Conservation (phyloP, 2,113 vertebrate species). For the Daboia siamensis region DNA sequence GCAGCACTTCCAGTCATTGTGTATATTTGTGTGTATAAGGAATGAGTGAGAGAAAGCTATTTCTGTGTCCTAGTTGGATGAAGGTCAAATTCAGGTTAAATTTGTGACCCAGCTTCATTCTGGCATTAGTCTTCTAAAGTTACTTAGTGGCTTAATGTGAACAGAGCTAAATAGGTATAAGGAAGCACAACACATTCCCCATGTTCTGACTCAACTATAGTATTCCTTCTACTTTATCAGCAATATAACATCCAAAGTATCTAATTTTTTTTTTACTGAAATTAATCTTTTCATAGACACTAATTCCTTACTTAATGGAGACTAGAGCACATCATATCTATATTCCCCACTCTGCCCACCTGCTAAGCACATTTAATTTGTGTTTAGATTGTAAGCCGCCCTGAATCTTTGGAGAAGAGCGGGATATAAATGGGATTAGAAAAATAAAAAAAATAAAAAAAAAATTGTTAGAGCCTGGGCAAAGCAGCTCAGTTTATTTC, state of each 20-base stretch:
- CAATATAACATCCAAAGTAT: neutral
- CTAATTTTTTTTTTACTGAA: neutral
- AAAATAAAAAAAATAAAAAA: too few species aligned
- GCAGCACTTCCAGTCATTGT: neutral
- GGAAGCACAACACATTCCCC: neutral
- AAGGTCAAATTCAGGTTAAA: slow-evolving; percentile 17
- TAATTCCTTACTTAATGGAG: neutral
- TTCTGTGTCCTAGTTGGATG: neutral
- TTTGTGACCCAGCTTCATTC: neutral
- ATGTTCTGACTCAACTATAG: neutral
- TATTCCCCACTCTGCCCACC: too few species aligned
- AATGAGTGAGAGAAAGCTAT: neutral
- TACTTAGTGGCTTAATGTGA: slow-evolving; percentile 13
- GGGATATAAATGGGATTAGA: too few species aligned
- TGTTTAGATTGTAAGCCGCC: too few species aligned
- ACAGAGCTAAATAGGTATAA: neutral
- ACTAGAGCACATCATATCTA: neutral
- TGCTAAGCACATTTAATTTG: too few species aligned
- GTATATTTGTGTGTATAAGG: neutral
- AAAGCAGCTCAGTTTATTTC: neutral
- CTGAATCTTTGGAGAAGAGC: too few species aligned
- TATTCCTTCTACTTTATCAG: neutral
- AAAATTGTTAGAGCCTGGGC: neutral
- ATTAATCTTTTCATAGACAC: neutral
- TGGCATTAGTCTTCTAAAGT: neutral